Base-by-base conservation (phyloP, 2,113 vertebrate genomes). In the Polypterus senegalus region DNA sequence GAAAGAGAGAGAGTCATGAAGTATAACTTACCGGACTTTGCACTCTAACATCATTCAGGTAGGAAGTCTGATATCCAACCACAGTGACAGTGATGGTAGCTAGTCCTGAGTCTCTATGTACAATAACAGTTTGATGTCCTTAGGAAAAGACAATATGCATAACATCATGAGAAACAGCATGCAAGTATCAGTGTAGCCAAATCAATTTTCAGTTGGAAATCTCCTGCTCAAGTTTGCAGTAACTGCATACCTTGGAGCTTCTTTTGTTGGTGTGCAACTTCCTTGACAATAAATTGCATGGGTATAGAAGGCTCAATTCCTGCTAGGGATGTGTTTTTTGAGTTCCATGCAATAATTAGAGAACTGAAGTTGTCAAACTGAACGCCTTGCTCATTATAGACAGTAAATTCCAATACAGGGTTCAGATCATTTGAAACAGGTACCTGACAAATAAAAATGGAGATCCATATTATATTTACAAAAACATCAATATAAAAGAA, bases 361-460 rank as follows among this genome's bases (percentile, higher is more conserved):
- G 95, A 99, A 76, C 92, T 95, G 73, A 99, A 99, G 71, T 98
- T 99, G 75, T 96, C 95, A 47, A 97, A 99, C 68, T 80, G 89
- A 56, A 81, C 84, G 44, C 93, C 95, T 58, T 94, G 89, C 58
- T 90, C 87, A 72, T 97, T 92, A 64, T 91, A 97, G 2, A 81
- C 91, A 4, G 83, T 80, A 73, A 99, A 69, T 61, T 91, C 86
- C 77, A 99, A 73, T 44, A 91, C 55, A 1, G 92, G 91, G 64
- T 89, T 91, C 4, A 79, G 91, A 61, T 94, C 90, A 75, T 90
- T 97, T 59, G 95, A 97, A 68, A 96, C 91, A 0, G 93, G 94
- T 1, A 97, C 92, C 96, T 99, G 69, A 1, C 69, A 46, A 46
- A 27, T 27, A 27, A 27, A 27, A 27, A 27, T 27, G 27, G 27